Evolutionary conservation across 1,140 invertebrate genomes (phyloP), one percentile per base, ranked within the genome.

Genomic region (Muscidifurax raptorellus): DNA sequence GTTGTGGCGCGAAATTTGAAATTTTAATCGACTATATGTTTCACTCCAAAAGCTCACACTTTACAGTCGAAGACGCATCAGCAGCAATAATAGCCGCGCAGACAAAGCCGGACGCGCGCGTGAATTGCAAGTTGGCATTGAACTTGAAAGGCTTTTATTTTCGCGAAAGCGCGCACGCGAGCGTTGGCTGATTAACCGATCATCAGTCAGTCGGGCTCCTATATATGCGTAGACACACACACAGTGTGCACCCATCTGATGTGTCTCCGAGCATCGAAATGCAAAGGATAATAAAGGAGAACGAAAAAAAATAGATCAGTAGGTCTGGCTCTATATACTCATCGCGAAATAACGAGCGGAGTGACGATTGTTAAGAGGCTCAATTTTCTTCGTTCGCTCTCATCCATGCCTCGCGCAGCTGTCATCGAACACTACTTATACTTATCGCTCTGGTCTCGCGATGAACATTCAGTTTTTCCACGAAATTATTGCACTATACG

Each of bases 241-340:
- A 2, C 22, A 7, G 15, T 59, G 15, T 59, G 15, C n/a, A 3
- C 52, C 52, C 30, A 7, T n/a, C n/a, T 13, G 67, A 28, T n/a
- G n/a, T n/a, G n/a, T n/a, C n/a, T 69, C 27, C 25, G 28, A 13
- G 10, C 71, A 82, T 82, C 25, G 72, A 75, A 82, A 82, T 76
- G 28, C 32, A 75, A 77, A 77, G 64, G 18, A 83, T 77, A 69
- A 83, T 69, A 77, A 77, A 77, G 18, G 80, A 76, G 72, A 28
- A 80, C 79, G 80, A 66, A 89, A 83, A n/a, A 84, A 90, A 90
- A 90, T 90, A 76, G 89, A 91, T 91, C 87, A 91, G 89, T 91
- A 90, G 89, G 88, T 90, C 88, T 87, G 88, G 88, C 88, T 88
- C 59, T n/a, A n/a, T n/a, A n/a, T 28, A 86, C 83, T 81, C 87